These are phyloP conservation scores for Drosophila albomicans DNA, from an alignment of 1,140 invertebrate species.

Conservation along the genomic window DNA sequence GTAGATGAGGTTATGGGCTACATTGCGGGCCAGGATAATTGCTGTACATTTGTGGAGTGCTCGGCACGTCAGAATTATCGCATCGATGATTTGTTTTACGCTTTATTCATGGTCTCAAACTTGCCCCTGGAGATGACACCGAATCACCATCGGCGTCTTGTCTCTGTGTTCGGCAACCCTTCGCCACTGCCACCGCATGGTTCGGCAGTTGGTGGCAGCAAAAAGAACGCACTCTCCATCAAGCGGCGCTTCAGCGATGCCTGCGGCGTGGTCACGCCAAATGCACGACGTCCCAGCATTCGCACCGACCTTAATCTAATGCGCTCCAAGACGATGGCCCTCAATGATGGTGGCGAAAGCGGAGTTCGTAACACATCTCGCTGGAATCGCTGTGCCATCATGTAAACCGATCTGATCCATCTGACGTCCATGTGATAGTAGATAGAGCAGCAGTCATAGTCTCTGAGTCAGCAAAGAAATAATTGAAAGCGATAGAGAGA, in stretches of 20 bases:
- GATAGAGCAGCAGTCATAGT: constrained; percentile 36
- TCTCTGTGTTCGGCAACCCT: constrained; percentile 89
- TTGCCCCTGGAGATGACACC: constrained; percentile 95
- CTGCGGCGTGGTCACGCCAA: constrained; percentile 93
- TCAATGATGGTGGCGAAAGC: constrained; percentile 87
- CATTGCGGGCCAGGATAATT: constrained; percentile 89
- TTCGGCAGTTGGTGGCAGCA: constrained; percentile 88
- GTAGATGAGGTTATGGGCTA: constrained; percentile 90
- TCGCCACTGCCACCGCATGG: constrained; percentile 89
- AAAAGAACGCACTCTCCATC: constrained; percentile 91
- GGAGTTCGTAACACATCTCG: constrained; percentile 83
- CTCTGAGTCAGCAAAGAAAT: background rate
- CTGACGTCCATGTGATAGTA: constrained; percentile 69
- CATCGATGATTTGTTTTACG: constrained; percentile 93
- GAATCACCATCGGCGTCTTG: constrained; percentile 91
- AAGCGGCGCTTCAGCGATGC: constrained; percentile 92
- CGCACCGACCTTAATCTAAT: constrained; percentile 94
- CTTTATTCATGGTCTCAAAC: constrained; percentile 92
- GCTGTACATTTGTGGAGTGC: constrained; percentile 92
- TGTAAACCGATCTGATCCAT: constrained; percentile 48
- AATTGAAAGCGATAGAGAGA: background rate
- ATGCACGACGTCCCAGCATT: constrained; percentile 92
- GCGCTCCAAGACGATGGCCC: constrained; percentile 91
- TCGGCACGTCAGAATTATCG: constrained; percentile 92
- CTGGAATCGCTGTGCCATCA: constrained; percentile 75